Percentiles rank a stretch among this genome's conserved stretches.
phyloP scores from a whole-genome alignment of 2,113 vertebrate species.

The Thomomys bottae region DNA sequence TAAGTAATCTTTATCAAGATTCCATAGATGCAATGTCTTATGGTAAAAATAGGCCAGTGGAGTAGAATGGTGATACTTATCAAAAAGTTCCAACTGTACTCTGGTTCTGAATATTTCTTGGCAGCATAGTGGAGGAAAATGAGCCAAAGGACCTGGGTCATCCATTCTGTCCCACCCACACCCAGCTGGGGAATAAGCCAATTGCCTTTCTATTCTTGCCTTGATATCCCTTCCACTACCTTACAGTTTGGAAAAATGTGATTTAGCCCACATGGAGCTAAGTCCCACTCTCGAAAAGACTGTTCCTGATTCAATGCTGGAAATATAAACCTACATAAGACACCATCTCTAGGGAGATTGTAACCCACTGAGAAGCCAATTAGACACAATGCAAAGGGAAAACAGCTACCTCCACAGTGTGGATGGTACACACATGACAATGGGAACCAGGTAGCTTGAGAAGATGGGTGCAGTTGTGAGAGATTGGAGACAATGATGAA shows the following conservation, averaged over 20 bases:
- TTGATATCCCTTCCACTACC: not conserved
- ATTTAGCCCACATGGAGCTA: not conserved
- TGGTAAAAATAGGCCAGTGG: not conserved
- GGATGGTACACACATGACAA: not conserved
- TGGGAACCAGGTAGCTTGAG: no score
- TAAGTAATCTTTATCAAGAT: conserved; percentile 21
- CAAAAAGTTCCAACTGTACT: not conserved
- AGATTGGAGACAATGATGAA: no score
- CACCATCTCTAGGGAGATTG: not conserved
- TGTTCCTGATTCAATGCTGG: not conserved
- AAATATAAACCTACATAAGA: not conserved
- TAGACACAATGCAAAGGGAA: not conserved
- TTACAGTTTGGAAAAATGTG: conserved; percentile 19
- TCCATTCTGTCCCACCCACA: not conserved
- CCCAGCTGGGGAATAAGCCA: not conserved
- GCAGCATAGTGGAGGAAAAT: not conserved
- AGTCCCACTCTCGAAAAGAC: not conserved
- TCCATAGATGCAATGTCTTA: conserved; percentile 44
- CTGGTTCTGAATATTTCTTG: not conserved
- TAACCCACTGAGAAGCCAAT: not conserved
- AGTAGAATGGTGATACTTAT: not conserved
- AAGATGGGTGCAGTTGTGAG: no score
- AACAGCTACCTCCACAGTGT: not conserved
- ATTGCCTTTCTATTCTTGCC: not conserved
- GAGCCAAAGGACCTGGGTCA: not conserved